A percentile compares a stretch with the other conserved stretches of the same genome.
phyloP scores from a whole-genome alignment of 1,140 invertebrate genomes.

The Oryzaephilus surinamensis region DNA sequence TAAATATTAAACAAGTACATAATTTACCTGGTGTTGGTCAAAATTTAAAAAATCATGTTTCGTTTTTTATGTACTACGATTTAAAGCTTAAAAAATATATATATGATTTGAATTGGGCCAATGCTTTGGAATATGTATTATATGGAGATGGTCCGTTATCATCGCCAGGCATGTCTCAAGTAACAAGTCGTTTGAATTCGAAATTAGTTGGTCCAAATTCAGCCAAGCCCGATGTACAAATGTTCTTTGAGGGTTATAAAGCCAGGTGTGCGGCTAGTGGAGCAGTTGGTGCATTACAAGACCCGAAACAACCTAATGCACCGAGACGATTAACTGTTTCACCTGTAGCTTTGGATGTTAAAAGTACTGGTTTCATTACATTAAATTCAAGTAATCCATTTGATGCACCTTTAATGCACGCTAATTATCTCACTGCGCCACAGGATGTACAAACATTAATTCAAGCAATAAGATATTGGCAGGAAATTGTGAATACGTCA shows the following conservation, averaged over 20 bases:
- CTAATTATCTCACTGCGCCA: slow-evolving; percentile 68
- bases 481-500: slow-evolving; percentile 56
- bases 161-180: slow-evolving; percentile 42
- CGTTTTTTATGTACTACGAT: slow-evolving; percentile 42
- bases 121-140: slow-evolving; percentile 48
- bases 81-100: slow-evolving; percentile 42
- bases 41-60: slow-evolving; percentile 65
- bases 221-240: slow-evolving; percentile 50
- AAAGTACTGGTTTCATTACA: slow-evolving; percentile 65
- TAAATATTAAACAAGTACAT: slow-evolving; percentile 42
- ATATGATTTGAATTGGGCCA: slow-evolving; percentile 50
- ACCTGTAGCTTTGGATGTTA: slow-evolving; percentile 63
- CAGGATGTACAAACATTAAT: slow-evolving; percentile 63
- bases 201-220: slow-evolving; percentile 42
- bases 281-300: slow-evolving; percentile 33
- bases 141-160: slow-evolving; percentile 46
- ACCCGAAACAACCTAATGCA: slow-evolving; percentile 34
- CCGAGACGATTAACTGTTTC: slow-evolving; percentile 49
- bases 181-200: slow-evolving; percentile 51
- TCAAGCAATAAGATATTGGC: slow-evolving; percentile 49
- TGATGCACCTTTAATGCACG: slow-evolving; percentile 69
- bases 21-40: slow-evolving; percentile 65
- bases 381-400: slow-evolving; percentile 66
- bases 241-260: slow-evolving; percentile 57
- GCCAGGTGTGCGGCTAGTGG: slow-evolving; percentile 49